These are phyloP conservation scores for Platycheirus rosarum DNA, from an alignment of 2,888 invertebrate genomes.

Conservation along the genomic window DNA sequence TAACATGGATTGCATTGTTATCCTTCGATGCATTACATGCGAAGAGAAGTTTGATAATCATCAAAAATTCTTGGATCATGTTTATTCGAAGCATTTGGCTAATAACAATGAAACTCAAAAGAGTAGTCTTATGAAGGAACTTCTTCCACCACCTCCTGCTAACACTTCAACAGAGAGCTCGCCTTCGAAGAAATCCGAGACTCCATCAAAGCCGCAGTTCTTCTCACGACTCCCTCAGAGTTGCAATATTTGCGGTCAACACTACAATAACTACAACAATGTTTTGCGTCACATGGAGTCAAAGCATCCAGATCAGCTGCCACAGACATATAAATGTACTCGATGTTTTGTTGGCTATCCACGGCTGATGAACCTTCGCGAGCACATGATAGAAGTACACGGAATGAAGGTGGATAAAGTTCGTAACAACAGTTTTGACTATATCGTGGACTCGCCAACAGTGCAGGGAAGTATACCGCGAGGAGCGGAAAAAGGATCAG, in stretches of 20 bases:
- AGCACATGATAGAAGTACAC: slow-evolving; percentile 81
- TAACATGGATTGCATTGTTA: slow-evolving; percentile 82
- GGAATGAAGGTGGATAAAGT: slow-evolving; percentile 79
- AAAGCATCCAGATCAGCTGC: slow-evolving; percentile 82
- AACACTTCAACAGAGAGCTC: slow-evolving; percentile 64
- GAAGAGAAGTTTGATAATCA: slow-evolving; percentile 82
- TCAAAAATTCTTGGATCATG: slow-evolving; percentile 82
- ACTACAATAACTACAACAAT: slow-evolving; percentile 83
- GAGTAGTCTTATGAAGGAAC: slow-evolving; percentile 67
- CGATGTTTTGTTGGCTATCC: slow-evolving; percentile 81
- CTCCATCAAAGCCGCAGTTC: slow-evolving; percentile 79
- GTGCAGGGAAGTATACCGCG: slow-evolving; percentile 70
- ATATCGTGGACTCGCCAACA: slow-evolving; percentile 81
- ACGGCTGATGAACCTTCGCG: slow-evolving; percentile 81
- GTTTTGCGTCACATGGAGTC: slow-evolving; percentile 83
- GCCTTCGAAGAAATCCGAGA: slow-evolving; percentile 64
- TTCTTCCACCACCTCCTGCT: slow-evolving; percentile 44
- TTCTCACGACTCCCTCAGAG: slow-evolving; percentile 82
- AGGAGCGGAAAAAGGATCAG: slow-evolving; percentile 57
- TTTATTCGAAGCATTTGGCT: slow-evolving; percentile 81
- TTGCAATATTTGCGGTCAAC: slow-evolving; percentile 82
- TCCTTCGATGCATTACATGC: slow-evolving; percentile 82
- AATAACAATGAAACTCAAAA: slow-evolving; percentile 75
- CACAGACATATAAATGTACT: slow-evolving; percentile 82
- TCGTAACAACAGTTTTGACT: slow-evolving; percentile 80